Evolutionary conservation across 2,797 vertebrate genomes (phyloP), one percentile per base, ranked within the genome.

Genomic region (Gorsachius magnificus): DNA sequence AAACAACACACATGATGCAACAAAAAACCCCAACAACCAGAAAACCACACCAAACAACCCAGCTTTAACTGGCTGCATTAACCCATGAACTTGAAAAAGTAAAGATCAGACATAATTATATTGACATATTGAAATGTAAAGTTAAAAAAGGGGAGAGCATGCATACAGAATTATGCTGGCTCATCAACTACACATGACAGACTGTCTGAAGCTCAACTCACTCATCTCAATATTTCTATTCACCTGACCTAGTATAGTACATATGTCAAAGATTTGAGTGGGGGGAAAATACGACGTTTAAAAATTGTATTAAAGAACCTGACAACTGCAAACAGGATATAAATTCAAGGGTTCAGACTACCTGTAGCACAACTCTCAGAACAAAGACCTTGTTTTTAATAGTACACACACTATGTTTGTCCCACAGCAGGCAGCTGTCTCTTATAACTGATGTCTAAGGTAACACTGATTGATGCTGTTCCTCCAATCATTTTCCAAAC

Each of bases 401-500:
- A 83, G 54, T 35, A 53, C 51, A 12, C 25, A 43, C 26, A 41
- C 61, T 60, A 38, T 58, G 41, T 81, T 95, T 85, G 79, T 97
- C 92, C 75, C 89, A 94, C 64, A 72, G 75, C 91, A 86, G 80
- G 66, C 91, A 97, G 93, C 93, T 96, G 63, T 94, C 95, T 93
- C 29, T 91, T 95, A 54, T 41, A 95, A 89, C 36, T 93, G 84
- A 94, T 95, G 91, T 84, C 87, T 93, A 60, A 91, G 74, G 29
- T 76, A 95, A 93, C 91, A 69, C 58, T 68, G 46, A 97, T 41
- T 92, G 95, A 97, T 96, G 89, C 60, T 57, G 46, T 58, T 89
- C 87, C 91, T 92, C 61, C 94, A 96, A 89, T 95, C 43, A 91
- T 93, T 97, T 96, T 29, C 70, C 89, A 81, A 68, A 92, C 66